A percentile compares a stretch with the other conserved stretches of the same genome.
These are phyloP conservation scores for Eucera pruinosa DNA, from an alignment of 2,888 invertebrate species.

Conservation along the genomic window DNA sequence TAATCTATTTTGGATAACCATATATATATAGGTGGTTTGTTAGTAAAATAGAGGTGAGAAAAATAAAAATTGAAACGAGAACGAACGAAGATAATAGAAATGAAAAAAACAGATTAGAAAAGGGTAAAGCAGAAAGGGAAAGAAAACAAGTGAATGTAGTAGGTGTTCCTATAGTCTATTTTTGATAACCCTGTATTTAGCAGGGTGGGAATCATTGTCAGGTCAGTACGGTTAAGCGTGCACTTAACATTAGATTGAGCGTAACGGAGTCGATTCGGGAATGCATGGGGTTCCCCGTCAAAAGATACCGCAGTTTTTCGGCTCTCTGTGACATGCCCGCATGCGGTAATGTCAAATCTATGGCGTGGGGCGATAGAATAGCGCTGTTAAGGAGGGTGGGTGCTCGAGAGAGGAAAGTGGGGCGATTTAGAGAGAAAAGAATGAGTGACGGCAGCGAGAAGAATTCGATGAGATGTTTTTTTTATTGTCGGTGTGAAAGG, in stretches of 20 bases:
- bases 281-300: constrained; percentile 23
- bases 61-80: no score
- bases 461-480: constrained; percentile 13
- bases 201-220: constrained; percentile 30
- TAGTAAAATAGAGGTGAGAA: no score
- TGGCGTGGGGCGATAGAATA: no score
- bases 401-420: not conserved
- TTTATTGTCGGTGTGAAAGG: not conserved
- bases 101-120: no score
- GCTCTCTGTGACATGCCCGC: constrained; percentile 51
- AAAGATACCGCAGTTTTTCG: constrained; percentile 37
- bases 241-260: constrained; percentile 45
- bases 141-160: no score
- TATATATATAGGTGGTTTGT: no score
- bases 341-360: constrained; percentile 33
- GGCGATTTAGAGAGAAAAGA: constrained; percentile 4
- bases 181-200: no score
- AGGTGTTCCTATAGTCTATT: no score
- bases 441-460: not conserved
- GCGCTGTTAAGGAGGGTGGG: not conserved
- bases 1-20: no score
- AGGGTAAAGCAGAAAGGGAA: no score
- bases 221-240: constrained; percentile 56
- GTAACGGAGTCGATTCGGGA: constrained; percentile 42
- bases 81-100: no score